Base-by-base conservation (phyloP, 2,113 vertebrate species). In the Gadus chalcogrammus region DNA sequence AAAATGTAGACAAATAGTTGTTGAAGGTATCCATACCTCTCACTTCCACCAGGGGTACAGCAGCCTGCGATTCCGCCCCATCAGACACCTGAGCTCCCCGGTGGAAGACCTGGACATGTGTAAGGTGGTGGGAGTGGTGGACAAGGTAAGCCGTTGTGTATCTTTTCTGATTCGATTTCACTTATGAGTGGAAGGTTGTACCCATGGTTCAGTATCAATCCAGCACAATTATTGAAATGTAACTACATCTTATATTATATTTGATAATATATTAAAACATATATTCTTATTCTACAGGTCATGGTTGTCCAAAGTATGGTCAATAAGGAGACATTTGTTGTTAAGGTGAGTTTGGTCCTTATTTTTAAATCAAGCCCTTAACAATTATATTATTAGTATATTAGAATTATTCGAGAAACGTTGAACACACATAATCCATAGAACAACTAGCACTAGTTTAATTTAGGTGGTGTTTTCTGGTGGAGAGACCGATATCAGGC, bases 11-110 rank as follows among this genome's bases (percentile, higher is more conserved):
- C 17, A 17, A 58, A 17, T 16, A 17, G n/a, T 58, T 17, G 15
- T 1, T 62, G 22, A 15, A 24, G 22, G 22, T 12, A 27, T 15
- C 12, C 64, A 31, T 71, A 71, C 1, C 59, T 72, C 71, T 81
- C 28, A 16, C 72, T 13, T 48, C 55, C 55, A 17, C 5, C 88
- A 99, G 97, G 97, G 97, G 66, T 98, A 96, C 91, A 98, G 96
- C 91, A 99, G 97, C 84, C 89, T 99, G 82, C 91, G 97, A 75
- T 96, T 99, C 75, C 93, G 97, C 66, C 97, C 97, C 0, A 95
- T 99, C 83, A 92, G 97, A 92, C 95, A 94, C 0, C 88, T 99
- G 80, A 97, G 95, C 79, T 95, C 95, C 0, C 94, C 95, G 0
- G 93, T 98, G 85, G 97, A 99, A 84, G 94, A 99, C 82, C 91